Evolutionary conservation across 2,797 vertebrate species (phyloP), one percentile per base, ranked within the genome.

Genomic region (Carduelis carduelis): DNA sequence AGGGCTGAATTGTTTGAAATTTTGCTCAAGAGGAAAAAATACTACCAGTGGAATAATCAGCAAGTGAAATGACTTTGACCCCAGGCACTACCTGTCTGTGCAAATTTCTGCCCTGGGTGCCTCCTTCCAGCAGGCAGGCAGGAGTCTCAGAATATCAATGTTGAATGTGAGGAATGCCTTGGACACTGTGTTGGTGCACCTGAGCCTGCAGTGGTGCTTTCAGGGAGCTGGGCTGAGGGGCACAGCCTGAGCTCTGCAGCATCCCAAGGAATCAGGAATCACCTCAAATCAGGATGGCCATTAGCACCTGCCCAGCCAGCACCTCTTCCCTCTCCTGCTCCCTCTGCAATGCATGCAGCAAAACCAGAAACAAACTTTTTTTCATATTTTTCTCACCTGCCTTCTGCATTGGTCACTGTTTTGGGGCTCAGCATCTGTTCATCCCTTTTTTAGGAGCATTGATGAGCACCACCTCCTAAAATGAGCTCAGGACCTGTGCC

Each of bases 61-160:
- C 74, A 95, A 95, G 80, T 72, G 80, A 96, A 93, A 90, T 89
- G 4, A 63, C 47, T 90, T 66, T 24, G 34, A 81, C 56, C n/a
- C 14, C 65, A 83, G 83, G 68, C 75, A 32, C 52, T 70, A 9
- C 46, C n/a, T 69, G 46, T 75, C 88, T 83, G 8, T 76, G 59
- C 64, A 52, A 46, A 46, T 82, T 60, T 46, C 59, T 89, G 52
- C 74, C 71, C 46, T 30, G 46, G 60, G 34, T 68, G 57, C 64
- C 22, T 88, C n/a, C 66, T 79, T 87, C 34, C 64, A 87, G 78
- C 61, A 90, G 71, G 70, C 55, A 86, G 74, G 80, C 55, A 82
- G 59, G 65, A 89, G n/a, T 50, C n/a, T 39, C 19, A 14, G 5
- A 41, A 46, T 56, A 37, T 81, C 17, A 30, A 46, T 53, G 44